Evolutionary conservation across 2,113 vertebrate species (phyloP), one percentile per base, ranked within the genome.

Genomic region (Microtus richardsoni): DNA sequence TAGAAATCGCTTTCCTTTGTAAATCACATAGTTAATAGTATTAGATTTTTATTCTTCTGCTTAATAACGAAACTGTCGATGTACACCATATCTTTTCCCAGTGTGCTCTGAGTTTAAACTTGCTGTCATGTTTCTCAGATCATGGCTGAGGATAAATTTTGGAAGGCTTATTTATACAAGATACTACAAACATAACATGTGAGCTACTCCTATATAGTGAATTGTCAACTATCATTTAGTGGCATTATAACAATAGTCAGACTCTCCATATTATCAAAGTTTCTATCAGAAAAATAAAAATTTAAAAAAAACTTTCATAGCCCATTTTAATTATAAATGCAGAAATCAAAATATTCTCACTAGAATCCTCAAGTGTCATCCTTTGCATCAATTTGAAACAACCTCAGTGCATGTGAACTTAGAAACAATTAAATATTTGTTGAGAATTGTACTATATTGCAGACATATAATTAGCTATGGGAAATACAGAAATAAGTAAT

Each of bases 261-360:
- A 47, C 11, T 75, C 0, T 80, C 41, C 21, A 49, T 79, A 77
- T 26, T 75, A 91, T 47, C 2, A 60, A 75, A 75, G 1, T 87
- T 94, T 92, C 66, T 87, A n/a, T 89, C 12, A 54, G 36, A 41
- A 95, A 97, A 94, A 70, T 54, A 66, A 95, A 93, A 84, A 6
- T 78, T 79, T 92, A 82, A 88, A 96, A 91, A 89, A 64, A 85
- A 94, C 2, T 12, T 87, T 39, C 9, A 74, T 44, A 58, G 17
- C 3, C 14, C 49, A 7, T 93, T 66, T 95, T 92, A 79, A 47
- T 87, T 88, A 75, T 75, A 10, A 80, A 77, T 93, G 66, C 66
- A 19, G 82, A 30, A 90, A 73, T 71, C 36, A 88, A 91, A 93
- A 80, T 66, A 52, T 54, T 71, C 11, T 80, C 41, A 16, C 14